Evolutionary conservation across 2,888 invertebrate genomes (phyloP).

Genomic region (Cryptocheilus praepositus): DNA sequence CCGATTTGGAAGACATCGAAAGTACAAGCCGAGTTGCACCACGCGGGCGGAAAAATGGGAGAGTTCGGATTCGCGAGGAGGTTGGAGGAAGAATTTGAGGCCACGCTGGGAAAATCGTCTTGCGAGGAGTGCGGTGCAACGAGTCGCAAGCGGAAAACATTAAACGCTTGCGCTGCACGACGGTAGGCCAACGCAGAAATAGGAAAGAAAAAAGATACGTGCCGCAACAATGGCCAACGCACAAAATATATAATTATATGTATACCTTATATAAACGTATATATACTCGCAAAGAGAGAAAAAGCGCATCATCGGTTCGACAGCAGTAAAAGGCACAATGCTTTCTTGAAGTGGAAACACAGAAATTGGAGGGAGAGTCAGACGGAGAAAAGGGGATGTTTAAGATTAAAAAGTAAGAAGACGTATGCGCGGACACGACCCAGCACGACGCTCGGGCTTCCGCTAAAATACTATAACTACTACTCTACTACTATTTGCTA

Average conservation of each 20-base stretch:
- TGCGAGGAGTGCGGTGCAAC: not conserved
- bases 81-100: too few relatives aligned
- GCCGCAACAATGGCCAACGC: too few relatives aligned
- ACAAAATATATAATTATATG: too few relatives aligned
- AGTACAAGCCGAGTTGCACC: too few relatives aligned
- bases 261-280: too few relatives aligned
- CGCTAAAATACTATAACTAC: conserved; percentile 36
- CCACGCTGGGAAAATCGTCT: too few relatives aligned
- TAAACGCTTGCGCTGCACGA: too few relatives aligned
- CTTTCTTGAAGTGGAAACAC: too few relatives aligned
- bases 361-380: too few relatives aligned
- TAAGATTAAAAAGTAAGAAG: conserved; percentile 23
- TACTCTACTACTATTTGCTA: conserved; percentile 50
- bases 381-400: conserved; percentile 2
- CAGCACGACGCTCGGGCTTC: conserved; percentile 60
- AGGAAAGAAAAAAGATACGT: not conserved
- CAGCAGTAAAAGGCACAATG: conserved; percentile 1
- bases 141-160: not conserved
- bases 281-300: not conserved
- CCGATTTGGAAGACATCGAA: too few relatives aligned
- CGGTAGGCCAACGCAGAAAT: conserved; percentile 1
- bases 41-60: too few relatives aligned
- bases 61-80: too few relatives aligned
- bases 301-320: conserved; percentile 5
- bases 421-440: conserved; percentile 38